Evolutionary conservation across 1,140 invertebrate genomes (phyloP).

Genomic region (Hirudo medicinalis): DNA sequence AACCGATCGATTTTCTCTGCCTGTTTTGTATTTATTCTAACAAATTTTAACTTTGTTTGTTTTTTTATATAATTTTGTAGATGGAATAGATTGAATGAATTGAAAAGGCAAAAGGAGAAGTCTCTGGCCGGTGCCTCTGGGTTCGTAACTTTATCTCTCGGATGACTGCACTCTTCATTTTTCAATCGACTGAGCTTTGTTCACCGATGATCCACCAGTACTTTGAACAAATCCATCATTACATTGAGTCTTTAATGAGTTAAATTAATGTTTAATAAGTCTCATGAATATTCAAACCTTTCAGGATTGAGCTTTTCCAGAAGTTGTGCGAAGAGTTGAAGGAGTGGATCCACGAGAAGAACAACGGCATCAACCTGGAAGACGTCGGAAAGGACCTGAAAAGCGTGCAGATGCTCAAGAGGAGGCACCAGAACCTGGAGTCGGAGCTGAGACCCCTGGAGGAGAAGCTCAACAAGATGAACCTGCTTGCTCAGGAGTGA

Average conservation of each 20-base stretch:
- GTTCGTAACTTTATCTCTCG: slow-evolving; percentile 35
- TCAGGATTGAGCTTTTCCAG: slow-evolving; percentile 75
- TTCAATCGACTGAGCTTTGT: neutral
- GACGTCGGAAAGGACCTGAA: slow-evolving; percentile 88
- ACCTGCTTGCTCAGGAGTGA: slow-evolving; percentile 77
- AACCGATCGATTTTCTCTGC: no score
- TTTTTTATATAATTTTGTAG: slow-evolving; percentile 30
- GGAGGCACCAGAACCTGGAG: slow-evolving; percentile 72
- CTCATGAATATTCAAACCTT: slow-evolving; percentile 22
- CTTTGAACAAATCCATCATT: no score
- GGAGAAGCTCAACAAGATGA: slow-evolving; percentile 69
- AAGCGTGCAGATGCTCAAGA: slow-evolving; percentile 74
- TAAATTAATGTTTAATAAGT: no score
- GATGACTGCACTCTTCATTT: neutral
- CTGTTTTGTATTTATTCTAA: slow-evolving; percentile 10
- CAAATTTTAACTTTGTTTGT: no score
- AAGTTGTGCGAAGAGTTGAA: slow-evolving; percentile 34
- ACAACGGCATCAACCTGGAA: slow-evolving; percentile 78
- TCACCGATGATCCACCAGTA: no score
- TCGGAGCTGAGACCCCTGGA: slow-evolving; percentile 73
- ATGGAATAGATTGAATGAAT: slow-evolving; percentile 67
- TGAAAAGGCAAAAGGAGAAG: slow-evolving; percentile 79
- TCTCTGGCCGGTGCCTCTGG: slow-evolving; percentile 76
- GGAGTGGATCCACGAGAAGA: slow-evolving; percentile 89
- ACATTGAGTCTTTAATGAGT: no score